phyloP scores from a whole-genome alignment of 2,888 invertebrate genomes.

The Acanthoscelides obtectus region DNA sequence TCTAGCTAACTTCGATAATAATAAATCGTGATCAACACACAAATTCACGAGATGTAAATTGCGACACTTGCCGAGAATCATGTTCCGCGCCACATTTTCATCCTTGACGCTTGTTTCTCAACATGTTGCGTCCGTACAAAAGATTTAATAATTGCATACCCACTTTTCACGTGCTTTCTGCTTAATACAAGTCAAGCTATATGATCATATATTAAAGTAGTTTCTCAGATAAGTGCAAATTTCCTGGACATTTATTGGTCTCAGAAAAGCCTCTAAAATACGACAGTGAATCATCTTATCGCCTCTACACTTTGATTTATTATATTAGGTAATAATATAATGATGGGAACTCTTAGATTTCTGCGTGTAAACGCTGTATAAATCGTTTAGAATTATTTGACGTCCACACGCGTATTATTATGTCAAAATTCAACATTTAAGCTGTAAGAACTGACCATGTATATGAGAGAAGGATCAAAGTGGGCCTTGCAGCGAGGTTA shows the following conservation, averaged over 20 bases:
- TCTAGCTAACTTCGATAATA: too few species aligned
- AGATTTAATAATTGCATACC: too few species aligned
- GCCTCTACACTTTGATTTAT: neutral
- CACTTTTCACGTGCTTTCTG: too few species aligned
- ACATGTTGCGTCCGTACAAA: too few species aligned
- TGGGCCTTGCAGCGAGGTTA: constrained; percentile 31
- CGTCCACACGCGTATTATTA: constrained; percentile 38
- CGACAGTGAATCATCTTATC: neutral
- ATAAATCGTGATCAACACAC: too few species aligned
- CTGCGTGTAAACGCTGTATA: neutral
- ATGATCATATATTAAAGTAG: neutral
- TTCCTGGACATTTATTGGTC: neutral
- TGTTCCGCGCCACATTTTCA: too few species aligned
- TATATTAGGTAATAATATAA: neutral
- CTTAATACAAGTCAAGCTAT: neutral
- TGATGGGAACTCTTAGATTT: neutral
- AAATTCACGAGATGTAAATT: too few species aligned
- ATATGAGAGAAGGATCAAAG: too few species aligned
- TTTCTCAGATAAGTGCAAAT: neutral
- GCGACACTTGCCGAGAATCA: too few species aligned
- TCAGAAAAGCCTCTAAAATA: neutral
- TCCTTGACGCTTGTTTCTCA: too few species aligned
- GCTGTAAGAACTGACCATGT: neutral
- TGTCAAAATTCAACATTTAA: constrained; percentile 38
- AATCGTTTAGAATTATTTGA: constrained; percentile 25